Evolutionary conservation across 92 coral and sea anemone genomes (phyloP).

Genomic region (Bergia puertoricense): DNA sequence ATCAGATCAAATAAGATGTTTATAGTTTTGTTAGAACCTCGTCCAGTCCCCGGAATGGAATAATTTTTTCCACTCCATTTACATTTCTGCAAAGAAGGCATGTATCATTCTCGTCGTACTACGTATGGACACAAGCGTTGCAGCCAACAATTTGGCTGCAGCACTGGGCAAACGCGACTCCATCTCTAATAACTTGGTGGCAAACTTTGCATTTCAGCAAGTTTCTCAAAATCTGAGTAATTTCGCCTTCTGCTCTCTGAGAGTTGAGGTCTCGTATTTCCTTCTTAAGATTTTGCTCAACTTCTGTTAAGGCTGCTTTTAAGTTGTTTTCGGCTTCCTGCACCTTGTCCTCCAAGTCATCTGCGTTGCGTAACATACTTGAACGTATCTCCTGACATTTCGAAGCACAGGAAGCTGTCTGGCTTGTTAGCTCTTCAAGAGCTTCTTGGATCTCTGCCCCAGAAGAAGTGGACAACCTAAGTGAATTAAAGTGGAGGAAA

Average conservation of each 20-base stretch:
- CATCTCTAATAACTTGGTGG: background rate
- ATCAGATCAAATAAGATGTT: too few species aligned
- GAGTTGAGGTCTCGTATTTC: too few species aligned
- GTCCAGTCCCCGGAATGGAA: too few species aligned
- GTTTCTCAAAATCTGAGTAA: background rate
- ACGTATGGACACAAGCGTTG: slow-evolving; percentile 16
- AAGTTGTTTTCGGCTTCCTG: slow-evolving; percentile 14
- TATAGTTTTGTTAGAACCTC: too few species aligned
- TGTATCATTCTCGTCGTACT: slow-evolving; percentile 39
- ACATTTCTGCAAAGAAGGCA: slow-evolving; percentile 48
- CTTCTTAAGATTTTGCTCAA: too few species aligned
- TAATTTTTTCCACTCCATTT: background rate
- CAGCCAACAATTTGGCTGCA: slow-evolving; percentile 53
- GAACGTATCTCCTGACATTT: background rate
- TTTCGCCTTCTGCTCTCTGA: background rate
- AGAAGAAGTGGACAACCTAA: background rate
- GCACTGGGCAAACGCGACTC: slow-evolving; percentile 35
- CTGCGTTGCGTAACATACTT: background rate
- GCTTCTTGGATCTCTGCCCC: slow-evolving; percentile 1
- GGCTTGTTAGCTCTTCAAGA: background rate
- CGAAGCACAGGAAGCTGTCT: background rate
- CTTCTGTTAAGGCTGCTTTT: background rate
- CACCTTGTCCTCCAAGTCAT: slow-evolving; percentile 9
- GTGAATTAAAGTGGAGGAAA: background rate
- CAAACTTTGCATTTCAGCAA: slow-evolving; percentile 14